Conservation (phyloP, 2,113 vertebrate genomes). For the Ranitomeya imitator region DNA sequence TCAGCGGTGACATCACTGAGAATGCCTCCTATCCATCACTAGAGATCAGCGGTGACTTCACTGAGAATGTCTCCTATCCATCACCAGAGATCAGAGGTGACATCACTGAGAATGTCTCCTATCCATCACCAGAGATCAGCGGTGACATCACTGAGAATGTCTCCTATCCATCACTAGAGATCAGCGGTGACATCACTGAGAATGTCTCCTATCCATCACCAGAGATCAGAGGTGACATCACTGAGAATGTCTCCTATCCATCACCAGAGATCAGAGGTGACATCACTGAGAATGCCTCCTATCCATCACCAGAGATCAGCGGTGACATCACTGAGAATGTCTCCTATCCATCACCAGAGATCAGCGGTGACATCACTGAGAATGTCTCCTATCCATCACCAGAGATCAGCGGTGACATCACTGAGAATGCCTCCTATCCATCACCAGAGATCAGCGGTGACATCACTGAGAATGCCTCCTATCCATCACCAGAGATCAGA, state of each 20-base stretch:
- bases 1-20: background rate
- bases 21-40: background rate
- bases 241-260: background rate
- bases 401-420: background rate
- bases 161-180: background rate
- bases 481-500: background rate
- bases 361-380: background rate
- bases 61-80: background rate
- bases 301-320: background rate
- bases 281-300: background rate
- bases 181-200: background rate
- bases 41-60: background rate
- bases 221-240: background rate
- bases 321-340: background rate
- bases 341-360: background rate
- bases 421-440: background rate
- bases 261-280: background rate
- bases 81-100: background rate
- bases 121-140: background rate
- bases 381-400: background rate
- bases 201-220: background rate
- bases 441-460: background rate
- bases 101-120: background rate
- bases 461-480: background rate
- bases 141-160: background rate